Evolutionary conservation across 64 coral and sea anemone genomes (phyloP).

Genomic region (Montipora foliosa): DNA sequence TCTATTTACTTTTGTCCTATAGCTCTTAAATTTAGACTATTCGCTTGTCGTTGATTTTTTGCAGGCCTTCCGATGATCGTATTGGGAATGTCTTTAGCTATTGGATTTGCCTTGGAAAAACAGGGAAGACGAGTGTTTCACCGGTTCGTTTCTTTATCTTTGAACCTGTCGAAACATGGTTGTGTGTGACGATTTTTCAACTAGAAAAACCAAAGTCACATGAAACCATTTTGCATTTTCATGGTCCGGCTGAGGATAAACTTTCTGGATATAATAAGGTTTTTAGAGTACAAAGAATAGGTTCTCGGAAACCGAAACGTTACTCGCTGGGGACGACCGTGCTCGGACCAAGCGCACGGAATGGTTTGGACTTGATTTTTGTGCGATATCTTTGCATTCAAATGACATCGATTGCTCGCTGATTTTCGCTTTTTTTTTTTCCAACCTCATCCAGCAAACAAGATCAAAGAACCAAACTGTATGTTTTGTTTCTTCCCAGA

Average conservation of each 20-base stretch:
- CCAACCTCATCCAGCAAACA: not conserved
- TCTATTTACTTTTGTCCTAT: too few relatives aligned
- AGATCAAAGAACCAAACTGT: not conserved
- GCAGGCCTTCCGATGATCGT: constrained; percentile 68
- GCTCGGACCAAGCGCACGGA: too few relatives aligned
- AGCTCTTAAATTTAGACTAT: not conserved
- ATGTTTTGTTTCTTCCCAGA: not conserved
- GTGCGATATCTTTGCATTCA: too few relatives aligned
- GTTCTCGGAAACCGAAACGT: too few relatives aligned
- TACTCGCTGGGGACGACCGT: too few relatives aligned
- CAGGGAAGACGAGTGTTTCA: not conserved
- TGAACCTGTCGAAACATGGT: too few relatives aligned
- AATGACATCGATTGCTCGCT: too few relatives aligned
- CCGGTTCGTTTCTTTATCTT: not conserved
- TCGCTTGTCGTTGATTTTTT: not conserved
- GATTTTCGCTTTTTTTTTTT: not conserved
- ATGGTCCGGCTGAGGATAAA: too few relatives aligned
- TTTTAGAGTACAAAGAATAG: too few relatives aligned
- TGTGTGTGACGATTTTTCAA: not conserved
- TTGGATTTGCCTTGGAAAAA: constrained; percentile 47
- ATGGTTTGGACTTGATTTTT: too few relatives aligned
- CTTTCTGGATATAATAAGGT: too few relatives aligned
- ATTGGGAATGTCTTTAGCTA: constrained; percentile 53
- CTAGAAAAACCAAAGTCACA: not conserved
- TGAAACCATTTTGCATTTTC: too few relatives aligned